Evolutionary conservation across 2,113 vertebrate species (phyloP), one percentile per base, ranked within the genome.

Genomic region (Prionailurus viverrinus): DNA sequence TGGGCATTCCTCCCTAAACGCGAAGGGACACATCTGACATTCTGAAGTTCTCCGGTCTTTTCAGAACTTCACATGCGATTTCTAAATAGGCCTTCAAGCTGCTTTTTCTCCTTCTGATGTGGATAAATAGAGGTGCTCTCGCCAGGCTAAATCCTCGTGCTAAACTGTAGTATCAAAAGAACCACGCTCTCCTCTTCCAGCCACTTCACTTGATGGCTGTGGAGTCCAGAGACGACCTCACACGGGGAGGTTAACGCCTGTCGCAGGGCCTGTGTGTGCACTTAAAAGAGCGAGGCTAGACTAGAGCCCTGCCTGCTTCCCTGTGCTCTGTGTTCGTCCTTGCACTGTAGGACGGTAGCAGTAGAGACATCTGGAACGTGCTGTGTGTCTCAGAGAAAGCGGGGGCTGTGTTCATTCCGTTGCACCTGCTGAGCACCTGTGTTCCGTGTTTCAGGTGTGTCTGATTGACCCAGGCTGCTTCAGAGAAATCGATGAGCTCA

Each of bases 381-480:
- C 15, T 31, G 3, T 68, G 39, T 61, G 25, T 78, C 63, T 89
- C 21, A 68, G 19, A 82, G 84, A 33, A 97, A 98, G 96, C 2
- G 14, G 66, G 39, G 36, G 16, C 23, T 53, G 69, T 33, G 51
- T 55, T 83, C 18, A 0, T 63, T 36, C 82, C 55, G 1, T 66
- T 10, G 0, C 27, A 0, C 36, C 31, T 23, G 1, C 11, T 61
- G 41, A 95, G 36, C 25, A 33, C 51, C 95, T 89, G 25, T 79
- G 16, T 96, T 82, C 14, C 21, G 33, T 85, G 1, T 98, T 98
- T 23, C 98, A 99, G 99, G 99, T 99, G 39, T 99, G 99, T 98
- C 99, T 99, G 90, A 99, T 99, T 90, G 99, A 99, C 98, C 99
- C 99, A 0, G 99, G 99, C 98, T 99, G 99, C 99, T 99, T 99